phyloP scores from a whole-genome alignment of 1,140 invertebrate species.

The Schlechtendalia chinensis region DNA sequence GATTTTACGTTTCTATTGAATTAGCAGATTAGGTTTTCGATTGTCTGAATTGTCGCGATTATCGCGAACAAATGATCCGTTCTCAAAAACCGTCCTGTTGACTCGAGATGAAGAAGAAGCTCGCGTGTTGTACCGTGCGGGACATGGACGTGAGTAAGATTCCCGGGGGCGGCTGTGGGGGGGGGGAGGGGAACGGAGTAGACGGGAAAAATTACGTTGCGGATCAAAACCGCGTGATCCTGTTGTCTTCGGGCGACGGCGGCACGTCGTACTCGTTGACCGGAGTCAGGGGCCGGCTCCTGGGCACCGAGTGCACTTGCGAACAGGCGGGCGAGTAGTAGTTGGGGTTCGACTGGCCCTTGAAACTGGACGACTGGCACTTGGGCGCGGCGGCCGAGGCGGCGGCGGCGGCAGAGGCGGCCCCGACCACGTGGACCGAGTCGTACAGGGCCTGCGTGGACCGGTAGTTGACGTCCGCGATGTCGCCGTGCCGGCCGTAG shows the following conservation, averaged over 20 bases:
- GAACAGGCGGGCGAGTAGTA: slow-evolving; percentile 51
- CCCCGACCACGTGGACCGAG: slow-evolving; percentile 49
- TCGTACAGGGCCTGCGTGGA: slow-evolving; percentile 56
- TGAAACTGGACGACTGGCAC: slow-evolving; percentile 9
- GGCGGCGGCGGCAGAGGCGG: too few species aligned
- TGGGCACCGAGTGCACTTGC: slow-evolving; percentile 12
- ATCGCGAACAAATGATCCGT: too few species aligned
- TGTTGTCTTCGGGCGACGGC: slow-evolving; percentile 46
- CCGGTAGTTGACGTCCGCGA: slow-evolving; percentile 54
- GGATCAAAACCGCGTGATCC: slow-evolving; percentile 54
- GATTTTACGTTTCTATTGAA: too few species aligned
- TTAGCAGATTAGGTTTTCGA: too few species aligned
- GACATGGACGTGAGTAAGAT: too few species aligned
- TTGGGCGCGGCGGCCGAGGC: slow-evolving; percentile 6
- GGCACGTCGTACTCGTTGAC: slow-evolving; percentile 54
- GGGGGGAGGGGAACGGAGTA: too few species aligned
- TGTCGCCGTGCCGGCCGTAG: slow-evolving; percentile 50
- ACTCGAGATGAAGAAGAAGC: too few species aligned
- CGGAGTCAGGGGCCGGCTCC: slow-evolving; percentile 50
- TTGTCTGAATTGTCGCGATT: too few species aligned
- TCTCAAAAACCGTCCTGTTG: too few species aligned
- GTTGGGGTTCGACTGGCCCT: slow-evolving; percentile 52
- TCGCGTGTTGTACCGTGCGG: too few species aligned
- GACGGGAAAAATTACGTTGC: too few species aligned
- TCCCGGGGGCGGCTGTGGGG: too few species aligned